Evolutionary conservation across 2,797 vertebrate genomes (phyloP).

Genomic region (Melanotaenia nigrans): DNA sequence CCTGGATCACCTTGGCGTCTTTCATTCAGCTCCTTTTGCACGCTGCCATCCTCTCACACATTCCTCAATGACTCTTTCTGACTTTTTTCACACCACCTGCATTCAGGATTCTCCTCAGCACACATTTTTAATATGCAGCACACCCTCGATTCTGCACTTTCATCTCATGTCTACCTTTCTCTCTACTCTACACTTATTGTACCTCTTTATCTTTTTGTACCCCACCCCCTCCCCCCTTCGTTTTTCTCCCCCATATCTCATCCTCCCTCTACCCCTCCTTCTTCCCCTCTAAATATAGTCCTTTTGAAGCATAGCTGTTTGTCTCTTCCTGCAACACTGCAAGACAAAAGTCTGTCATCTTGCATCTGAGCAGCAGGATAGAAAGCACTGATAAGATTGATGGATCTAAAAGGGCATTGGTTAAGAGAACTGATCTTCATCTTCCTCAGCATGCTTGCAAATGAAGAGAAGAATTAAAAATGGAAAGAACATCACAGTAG

Average conservation of each 20-base stretch:
- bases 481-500: conserved; percentile 11
- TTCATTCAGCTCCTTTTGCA: conserved; percentile 14
- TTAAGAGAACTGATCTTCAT: conserved; percentile 71
- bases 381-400: conserved; percentile 68
- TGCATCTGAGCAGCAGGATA: conserved; percentile 62
- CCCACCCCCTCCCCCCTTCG: conserved; percentile 10
- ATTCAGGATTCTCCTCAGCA: conserved; percentile 59
- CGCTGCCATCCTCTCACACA: conserved; percentile 28
- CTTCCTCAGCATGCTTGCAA: conserved; percentile 55
- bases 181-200: conserved; percentile 51
- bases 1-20: conserved; percentile 14
- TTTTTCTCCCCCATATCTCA: conserved; percentile 23
- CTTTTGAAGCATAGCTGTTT: conserved; percentile 78
- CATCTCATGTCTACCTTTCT: conserved; percentile 55
- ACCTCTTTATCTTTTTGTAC: conserved; percentile 56
- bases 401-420: conserved; percentile 64
- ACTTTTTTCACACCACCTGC: conserved; percentile 46
- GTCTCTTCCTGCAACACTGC: conserved; percentile 72
- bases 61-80: conserved; percentile 56
- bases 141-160: conserved; percentile 49
- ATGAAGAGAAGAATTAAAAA: conserved; percentile 32
- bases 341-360: conserved; percentile 82
- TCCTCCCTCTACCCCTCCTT: conserved; percentile 24
- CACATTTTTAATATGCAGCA: conserved; percentile 58
- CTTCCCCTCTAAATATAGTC: conserved; percentile 79